Evolutionary conservation across 2,888 invertebrate genomes (phyloP), one percentile per base, ranked within the genome.

Genomic region (Aphodius sticticus): DNA sequence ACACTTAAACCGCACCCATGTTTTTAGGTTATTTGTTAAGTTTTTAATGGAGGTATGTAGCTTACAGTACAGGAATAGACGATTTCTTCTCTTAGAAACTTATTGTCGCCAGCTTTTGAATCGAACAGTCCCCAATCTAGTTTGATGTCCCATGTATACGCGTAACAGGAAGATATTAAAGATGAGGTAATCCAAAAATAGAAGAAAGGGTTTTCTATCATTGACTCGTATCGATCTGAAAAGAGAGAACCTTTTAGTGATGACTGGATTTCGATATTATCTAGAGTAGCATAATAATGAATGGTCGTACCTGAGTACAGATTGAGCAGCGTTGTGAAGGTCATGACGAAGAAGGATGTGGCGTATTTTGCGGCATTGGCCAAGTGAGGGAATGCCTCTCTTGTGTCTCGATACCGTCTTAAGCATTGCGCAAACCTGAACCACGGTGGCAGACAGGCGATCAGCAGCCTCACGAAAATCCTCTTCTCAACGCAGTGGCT

Each of bases 41-140:
- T 26, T 26, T 26, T 26, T 26, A 26, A 26, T 26, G 26, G 26
- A 26, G 26, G 26, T n/a, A n/a, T n/a, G n/a, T n/a, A 3, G 72
- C 79, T 92, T 89, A 97, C 97, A 88, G 95, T 94, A 35, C 96
- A 95, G 16, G 97, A 96, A 88, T 99, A 99, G 9, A 99, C 98
- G 80, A 98, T 95, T 91, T 99, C 98, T 87, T 99, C 98, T 70
- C 99, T 91, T 0, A 99, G 91, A 88, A 98, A 95, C 87, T 92
- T 94, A 91, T 98, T 97, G 90, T 98, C 97, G 0, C 96, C 96
- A 0, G 97, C 95, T 84, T 96, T 96, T 79, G 94, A 93, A 87
- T 98, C 98, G 86, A 99, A 94, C 79, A 99, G 91, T 0, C 99
- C 99, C 99, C 99, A 99, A 91, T 99, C 99, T 96, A 99, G 97